Evolutionary conservation across 2,113 vertebrate species (phyloP).

Genomic region (Cyanistes caeruleus): DNA sequence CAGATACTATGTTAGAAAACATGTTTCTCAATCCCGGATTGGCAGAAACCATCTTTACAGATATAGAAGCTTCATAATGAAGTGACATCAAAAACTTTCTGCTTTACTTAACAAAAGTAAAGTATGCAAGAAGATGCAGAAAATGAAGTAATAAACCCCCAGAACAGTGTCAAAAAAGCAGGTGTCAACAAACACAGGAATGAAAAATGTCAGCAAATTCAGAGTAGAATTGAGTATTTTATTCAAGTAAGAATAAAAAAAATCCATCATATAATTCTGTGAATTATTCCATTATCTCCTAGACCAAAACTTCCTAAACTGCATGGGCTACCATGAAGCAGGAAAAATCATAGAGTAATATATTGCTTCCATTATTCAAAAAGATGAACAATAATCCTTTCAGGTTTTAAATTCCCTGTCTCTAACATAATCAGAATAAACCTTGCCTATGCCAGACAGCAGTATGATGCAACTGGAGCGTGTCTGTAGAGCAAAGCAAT

Average conservation of each 20-base stretch:
- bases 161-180: not conserved
- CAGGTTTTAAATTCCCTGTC: not conserved
- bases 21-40: not conserved
- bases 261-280: not conserved
- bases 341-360: not conserved
- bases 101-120: not conserved
- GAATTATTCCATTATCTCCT: not conserved
- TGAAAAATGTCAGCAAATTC: not conserved
- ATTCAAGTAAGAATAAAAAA: not conserved
- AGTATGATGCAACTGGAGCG: not conserved
- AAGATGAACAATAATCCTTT: not conserved
- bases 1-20: not conserved
- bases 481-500: not conserved
- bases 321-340: not conserved
- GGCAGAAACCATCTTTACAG: not conserved
- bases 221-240: not conserved
- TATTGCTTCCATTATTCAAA: not conserved
- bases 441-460: accelerated
- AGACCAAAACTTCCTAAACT: not conserved
- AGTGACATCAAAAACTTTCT: not conserved
- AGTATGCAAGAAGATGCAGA: not conserved
- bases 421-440: not conserved
- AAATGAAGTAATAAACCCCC: not conserved
- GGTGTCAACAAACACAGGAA: not conserved
- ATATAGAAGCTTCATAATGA: not conserved